These are phyloP conservation scores for Tromatobia lineatoria DNA, from an alignment of 2,888 invertebrate species.

Conservation along the genomic window DNA sequence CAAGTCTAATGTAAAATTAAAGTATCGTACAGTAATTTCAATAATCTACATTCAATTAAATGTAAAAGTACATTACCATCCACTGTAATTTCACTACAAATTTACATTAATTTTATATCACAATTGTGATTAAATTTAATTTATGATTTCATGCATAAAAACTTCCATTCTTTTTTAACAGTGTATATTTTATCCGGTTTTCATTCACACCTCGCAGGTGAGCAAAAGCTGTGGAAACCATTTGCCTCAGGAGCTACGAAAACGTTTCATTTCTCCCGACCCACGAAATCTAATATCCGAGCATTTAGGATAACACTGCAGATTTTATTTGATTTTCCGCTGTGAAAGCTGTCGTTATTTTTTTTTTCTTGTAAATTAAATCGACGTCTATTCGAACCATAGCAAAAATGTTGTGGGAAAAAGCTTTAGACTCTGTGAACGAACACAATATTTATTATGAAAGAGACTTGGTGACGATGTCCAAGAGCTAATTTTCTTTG, in stretches of 20 bases:
- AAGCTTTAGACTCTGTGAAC: not conserved
- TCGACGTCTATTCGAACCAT: conserved; percentile 31
- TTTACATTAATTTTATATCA: no score
- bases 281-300: conserved; percentile 77
- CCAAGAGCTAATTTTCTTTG: conserved; percentile 41
- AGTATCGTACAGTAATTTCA: no score
- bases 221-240: not conserved
- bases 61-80: no score
- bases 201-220: conserved; percentile 55
- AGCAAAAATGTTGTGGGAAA: not conserved
- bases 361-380: conserved; percentile 38
- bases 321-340: conserved; percentile 74
- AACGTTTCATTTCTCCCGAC: conserved; percentile 71
- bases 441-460: conserved; percentile 13
- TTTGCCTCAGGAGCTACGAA: conserved; percentile 46
- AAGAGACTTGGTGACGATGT: conserved; percentile 8
- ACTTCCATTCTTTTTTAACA: no score
- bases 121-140: no score
- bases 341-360: not conserved
- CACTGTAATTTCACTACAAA: no score
- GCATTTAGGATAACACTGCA: conserved; percentile 72
- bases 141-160: no score
- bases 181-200: conserved; percentile 76
- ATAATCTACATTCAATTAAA: no score
- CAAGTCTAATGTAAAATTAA: no score